These are phyloP conservation scores for Uropsilus gracilis DNA, from an alignment of 2,113 vertebrate species.

Conservation along the genomic window DNA sequence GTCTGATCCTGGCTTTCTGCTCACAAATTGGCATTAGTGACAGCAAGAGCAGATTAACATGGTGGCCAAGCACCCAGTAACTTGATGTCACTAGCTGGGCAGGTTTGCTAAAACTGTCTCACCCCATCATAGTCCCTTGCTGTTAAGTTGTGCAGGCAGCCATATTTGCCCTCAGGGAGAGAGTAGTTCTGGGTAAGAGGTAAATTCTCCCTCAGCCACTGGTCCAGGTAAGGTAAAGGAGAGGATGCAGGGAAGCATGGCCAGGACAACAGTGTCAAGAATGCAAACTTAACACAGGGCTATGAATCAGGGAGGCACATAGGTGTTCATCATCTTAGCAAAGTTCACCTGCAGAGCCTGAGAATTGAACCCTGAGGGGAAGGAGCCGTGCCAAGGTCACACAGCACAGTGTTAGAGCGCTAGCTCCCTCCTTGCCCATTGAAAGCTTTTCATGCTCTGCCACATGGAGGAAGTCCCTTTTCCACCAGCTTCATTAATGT, in stretches of 20 bases:
- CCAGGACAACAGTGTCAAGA: background rate
- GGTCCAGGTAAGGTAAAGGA: background rate
- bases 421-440: background rate
- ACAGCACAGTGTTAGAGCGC: background rate
- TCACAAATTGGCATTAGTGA: conserved; percentile 96
- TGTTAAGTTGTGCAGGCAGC: conserved; percentile 80
- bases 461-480: background rate
- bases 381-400: background rate
- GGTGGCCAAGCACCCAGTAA: conserved; percentile 92
- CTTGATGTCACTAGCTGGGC: conserved; percentile 91
- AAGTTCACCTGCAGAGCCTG: background rate
- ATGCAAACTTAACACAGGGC: background rate
- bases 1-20: conserved; percentile 95
- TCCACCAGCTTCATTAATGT: background rate
- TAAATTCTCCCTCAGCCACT: background rate
- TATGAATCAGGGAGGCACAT: background rate
- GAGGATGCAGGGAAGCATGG: background rate
- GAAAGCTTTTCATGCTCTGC: background rate
- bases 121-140: conserved; percentile 79
- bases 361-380: background rate
- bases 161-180: conserved; percentile 77
- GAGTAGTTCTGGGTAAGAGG: conserved; percentile 69
- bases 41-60: conserved; percentile 97
- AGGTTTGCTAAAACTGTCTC: conserved; percentile 83
- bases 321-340: background rate